phyloP scores from a whole-genome alignment of 2,113 vertebrate species.

The Calyptommatus sinebrachiatus region DNA sequence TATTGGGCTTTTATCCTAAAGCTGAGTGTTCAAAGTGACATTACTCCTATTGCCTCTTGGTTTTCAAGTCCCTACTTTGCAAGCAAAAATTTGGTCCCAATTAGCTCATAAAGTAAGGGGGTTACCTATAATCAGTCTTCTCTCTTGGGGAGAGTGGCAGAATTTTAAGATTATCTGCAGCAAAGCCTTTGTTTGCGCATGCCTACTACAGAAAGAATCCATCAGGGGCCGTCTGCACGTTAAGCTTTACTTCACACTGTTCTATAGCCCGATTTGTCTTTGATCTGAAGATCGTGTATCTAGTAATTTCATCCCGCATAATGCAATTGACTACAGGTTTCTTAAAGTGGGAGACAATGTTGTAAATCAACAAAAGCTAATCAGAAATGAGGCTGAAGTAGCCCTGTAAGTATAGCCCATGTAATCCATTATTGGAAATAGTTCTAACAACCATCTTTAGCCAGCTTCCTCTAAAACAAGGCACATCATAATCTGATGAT shows the following conservation, averaged over 20 bases:
- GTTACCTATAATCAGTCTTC: conserved; percentile 12
- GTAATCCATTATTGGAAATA: conserved; percentile 54
- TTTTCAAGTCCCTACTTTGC: too few relatives aligned
- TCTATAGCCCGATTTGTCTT: conserved; percentile 48
- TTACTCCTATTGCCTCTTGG: too few relatives aligned
- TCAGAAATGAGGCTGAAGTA: conserved; percentile 57
- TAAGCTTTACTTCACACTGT: conserved; percentile 48
- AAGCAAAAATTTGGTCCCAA: too few relatives aligned
- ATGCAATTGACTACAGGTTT: conserved; percentile 50
- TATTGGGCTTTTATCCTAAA: too few relatives aligned
- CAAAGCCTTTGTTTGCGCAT: conserved; percentile 33
- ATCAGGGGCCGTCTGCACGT: conserved; percentile 12
- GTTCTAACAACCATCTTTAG: conserved; percentile 46
- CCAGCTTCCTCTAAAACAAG: conserved; percentile 57
- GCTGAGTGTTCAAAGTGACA: too few relatives aligned
- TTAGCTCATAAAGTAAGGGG: too few relatives aligned
- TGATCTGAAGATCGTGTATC: conserved; percentile 51
- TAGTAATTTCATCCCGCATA: conserved; percentile 53
- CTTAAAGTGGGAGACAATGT: conserved; percentile 47
- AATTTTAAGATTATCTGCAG: conserved; percentile 13
- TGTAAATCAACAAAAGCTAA: conserved; percentile 61
- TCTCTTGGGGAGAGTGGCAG: not conserved
- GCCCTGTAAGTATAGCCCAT: conserved; percentile 41
- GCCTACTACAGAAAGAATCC: conserved; percentile 28
- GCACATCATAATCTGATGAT: conserved; percentile 42